Evolutionary conservation across 2,113 vertebrate genomes (phyloP).

Genomic region (Oreochromis niloticus): DNA sequence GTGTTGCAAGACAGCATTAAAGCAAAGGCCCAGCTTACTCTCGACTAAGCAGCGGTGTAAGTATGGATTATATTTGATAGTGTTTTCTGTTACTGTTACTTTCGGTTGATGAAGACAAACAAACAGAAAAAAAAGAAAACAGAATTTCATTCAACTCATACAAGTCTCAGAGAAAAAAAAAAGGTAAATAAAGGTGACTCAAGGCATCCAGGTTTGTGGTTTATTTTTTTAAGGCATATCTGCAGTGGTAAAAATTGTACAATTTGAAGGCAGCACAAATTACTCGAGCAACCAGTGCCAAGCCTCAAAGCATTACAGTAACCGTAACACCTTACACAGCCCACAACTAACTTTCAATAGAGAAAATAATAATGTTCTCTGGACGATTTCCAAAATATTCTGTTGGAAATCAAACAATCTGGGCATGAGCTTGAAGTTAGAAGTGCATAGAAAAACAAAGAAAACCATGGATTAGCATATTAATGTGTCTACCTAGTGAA

Average conservation of each 20-base stretch:
- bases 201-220: neutral
- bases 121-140: neutral
- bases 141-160: neutral
- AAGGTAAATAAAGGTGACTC: neutral
- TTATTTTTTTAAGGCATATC: neutral
- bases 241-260: neutral
- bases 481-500: constrained; percentile 1
- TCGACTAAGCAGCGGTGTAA: neutral
- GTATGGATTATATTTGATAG: neutral
- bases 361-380: neutral
- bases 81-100: neutral
- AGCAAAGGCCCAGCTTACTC: neutral
- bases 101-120: neutral
- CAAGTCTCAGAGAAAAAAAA: neutral
- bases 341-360: neutral
- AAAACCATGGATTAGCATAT: constrained; percentile 37
- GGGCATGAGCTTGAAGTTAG: neutral
- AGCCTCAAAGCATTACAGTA: neutral
- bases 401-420: neutral
- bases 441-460: neutral
- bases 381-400: neutral
- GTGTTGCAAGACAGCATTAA: neutral
- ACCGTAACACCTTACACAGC: neutral
- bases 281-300: neutral
- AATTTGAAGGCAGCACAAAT: neutral